A percentile compares a stretch with the other conserved stretches of the same genome.
These are phyloP conservation scores for Xenopus petersii DNA, from an alignment of 2,797 vertebrate genomes.

Conservation along the genomic window DNA sequence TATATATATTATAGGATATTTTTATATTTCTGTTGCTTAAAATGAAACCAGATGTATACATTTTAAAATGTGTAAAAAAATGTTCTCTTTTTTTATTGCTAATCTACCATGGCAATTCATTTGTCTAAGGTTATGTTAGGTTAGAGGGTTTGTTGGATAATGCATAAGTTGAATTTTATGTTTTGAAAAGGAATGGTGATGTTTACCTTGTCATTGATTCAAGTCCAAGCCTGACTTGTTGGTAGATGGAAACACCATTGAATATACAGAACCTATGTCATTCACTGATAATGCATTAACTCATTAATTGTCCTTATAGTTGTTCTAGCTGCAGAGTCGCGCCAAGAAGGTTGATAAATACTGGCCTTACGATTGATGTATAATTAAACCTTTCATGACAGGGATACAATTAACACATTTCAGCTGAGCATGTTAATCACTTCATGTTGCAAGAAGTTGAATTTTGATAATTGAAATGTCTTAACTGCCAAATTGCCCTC, in stretches of 20 bases:
- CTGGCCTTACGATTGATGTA: slow-evolving; percentile 16
- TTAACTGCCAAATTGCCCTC: slow-evolving; percentile 18
- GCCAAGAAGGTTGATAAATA: slow-evolving; percentile 9
- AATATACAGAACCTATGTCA: not conserved
- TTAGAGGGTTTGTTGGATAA: too few species aligned
- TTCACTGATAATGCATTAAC: slow-evolving; percentile 5
- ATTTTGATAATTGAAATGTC: slow-evolving; percentile 39
- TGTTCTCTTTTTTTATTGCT: too few species aligned
- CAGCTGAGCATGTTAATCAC: slow-evolving; percentile 12
- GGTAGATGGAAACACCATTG: not conserved
- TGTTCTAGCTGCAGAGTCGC: not conserved
- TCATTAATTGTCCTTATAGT: slow-evolving; percentile 9
- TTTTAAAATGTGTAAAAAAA: too few species aligned
- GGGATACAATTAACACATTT: slow-evolving; percentile 22
- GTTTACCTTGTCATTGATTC: not conserved
- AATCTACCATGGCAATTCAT: too few species aligned
- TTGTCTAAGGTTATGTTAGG: too few species aligned
- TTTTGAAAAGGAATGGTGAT: too few species aligned
- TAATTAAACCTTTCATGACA: slow-evolving; percentile 15
- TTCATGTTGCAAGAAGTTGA: slow-evolving; percentile 20
- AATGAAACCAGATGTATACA: too few species aligned
- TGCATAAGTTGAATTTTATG: too few species aligned
- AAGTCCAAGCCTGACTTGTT: not conserved
- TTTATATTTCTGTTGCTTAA: too few species aligned
- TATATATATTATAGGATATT: too few species aligned